Conservation (phyloP, 2,888 invertebrate genomes). For the Mimumesa dahlbomi region DNA sequence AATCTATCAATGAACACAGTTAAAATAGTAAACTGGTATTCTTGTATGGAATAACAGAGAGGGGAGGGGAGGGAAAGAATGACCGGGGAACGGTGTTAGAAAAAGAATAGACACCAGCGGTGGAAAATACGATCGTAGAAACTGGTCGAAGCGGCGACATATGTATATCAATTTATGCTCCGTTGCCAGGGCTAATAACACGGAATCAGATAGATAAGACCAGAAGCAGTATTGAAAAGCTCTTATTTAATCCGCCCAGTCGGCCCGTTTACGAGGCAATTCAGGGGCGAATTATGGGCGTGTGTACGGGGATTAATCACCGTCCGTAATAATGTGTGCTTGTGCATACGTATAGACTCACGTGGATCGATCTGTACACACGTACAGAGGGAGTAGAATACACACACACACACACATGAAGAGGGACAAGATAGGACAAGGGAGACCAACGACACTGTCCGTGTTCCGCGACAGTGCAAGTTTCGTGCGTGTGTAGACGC, state of each 20-base stretch:
- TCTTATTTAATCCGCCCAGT: slow-evolving; percentile 59
- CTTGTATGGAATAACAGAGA: too few species aligned
- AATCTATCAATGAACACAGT: too few species aligned
- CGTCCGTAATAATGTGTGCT: slow-evolving; percentile 19
- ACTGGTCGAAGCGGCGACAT: slow-evolving; percentile 2
- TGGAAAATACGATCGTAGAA: slow-evolving; percentile 5
- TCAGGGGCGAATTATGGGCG: slow-evolving; percentile 69
- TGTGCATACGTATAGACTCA: slow-evolving; percentile 27
- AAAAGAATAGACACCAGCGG: too few species aligned
- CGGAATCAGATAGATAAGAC: slow-evolving; percentile 58
- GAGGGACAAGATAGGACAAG: slow-evolving; percentile 21
- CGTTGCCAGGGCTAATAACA: slow-evolving; percentile 53
- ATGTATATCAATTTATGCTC: slow-evolving; percentile 45
- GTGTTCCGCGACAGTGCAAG: slow-evolving; percentile 25
- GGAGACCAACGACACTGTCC: slow-evolving; percentile 21
- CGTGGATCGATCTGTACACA: too few species aligned
- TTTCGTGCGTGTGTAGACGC: slow-evolving; percentile 45
- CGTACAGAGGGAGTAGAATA: too few species aligned
- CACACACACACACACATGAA: too few species aligned
- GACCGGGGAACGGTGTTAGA: too few species aligned
- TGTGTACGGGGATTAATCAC: slow-evolving; percentile 62
- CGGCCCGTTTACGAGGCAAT: slow-evolving; percentile 60
- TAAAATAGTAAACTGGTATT: too few species aligned
- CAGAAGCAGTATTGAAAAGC: slow-evolving; percentile 61
- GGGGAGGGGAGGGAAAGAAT: too few species aligned